Evolutionary conservation across 2,797 vertebrate species (phyloP).

Genomic region (Oreochromis grahami): DNA sequence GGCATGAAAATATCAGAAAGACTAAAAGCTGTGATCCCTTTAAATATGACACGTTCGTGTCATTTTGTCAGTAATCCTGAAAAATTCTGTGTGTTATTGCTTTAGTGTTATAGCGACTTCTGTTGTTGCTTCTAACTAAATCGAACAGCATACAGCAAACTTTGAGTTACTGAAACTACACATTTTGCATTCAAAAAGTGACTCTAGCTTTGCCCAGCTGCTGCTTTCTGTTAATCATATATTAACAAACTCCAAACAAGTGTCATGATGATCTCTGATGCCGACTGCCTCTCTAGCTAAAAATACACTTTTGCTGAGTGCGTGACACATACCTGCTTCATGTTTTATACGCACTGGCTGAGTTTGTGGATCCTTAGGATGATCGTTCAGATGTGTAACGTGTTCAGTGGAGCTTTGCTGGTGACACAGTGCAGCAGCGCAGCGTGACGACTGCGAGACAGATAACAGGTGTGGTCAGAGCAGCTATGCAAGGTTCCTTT

Average conservation of each 20-base stretch:
- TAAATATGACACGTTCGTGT: neutral
- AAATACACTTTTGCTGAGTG: slow-evolving; percentile 1
- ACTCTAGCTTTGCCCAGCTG: neutral
- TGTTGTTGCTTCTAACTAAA: neutral
- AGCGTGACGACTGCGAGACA: neutral
- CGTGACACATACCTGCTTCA: neutral
- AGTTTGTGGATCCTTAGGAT: neutral
- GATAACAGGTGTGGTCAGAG: slow-evolving; percentile 30
- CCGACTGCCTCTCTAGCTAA: neutral
- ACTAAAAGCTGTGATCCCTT: neutral
- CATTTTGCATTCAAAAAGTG: neutral
- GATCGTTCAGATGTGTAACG: neutral
- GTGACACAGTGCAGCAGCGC: neutral
- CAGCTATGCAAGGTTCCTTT: neutral
- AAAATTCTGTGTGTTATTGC: neutral
- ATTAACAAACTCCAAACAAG: neutral
- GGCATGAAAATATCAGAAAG: neutral
- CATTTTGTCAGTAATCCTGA: neutral
- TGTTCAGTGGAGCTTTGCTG: neutral
- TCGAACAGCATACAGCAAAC: neutral
- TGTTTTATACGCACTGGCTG: neutral
- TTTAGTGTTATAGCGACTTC: neutral
- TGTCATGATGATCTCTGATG: neutral
- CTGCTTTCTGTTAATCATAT: neutral
- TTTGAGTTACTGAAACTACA: neutral